These are phyloP conservation scores for Microcebus ravelobensis DNA, from an alignment of 2,113 vertebrate species.

Conservation along the genomic window DNA sequence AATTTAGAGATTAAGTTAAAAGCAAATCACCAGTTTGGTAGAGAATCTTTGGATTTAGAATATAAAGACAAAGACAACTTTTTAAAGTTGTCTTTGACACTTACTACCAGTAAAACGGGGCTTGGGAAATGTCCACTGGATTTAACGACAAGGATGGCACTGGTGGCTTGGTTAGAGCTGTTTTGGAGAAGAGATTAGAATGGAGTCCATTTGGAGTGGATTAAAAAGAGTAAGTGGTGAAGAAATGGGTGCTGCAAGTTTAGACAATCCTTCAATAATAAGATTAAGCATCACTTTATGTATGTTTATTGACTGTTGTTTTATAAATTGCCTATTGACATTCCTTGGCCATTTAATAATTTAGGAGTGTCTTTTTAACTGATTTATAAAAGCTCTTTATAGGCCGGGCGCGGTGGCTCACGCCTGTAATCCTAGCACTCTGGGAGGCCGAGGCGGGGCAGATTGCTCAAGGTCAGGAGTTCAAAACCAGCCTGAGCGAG, in stretches of 20 bases:
- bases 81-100: background rate
- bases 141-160: background rate
- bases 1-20: background rate
- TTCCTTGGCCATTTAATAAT: background rate
- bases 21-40: background rate
- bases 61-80: background rate
- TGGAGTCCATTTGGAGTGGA: background rate
- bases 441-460: too few species aligned
- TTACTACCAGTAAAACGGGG: background rate
- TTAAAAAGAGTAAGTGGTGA: background rate
- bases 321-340: background rate
- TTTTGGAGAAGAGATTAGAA: background rate
- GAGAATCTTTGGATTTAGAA: constrained; percentile 25
- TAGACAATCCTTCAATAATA: background rate
- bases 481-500: too few species aligned
- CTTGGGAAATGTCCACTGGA: background rate
- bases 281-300: background rate
- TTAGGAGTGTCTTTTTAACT: background rate
- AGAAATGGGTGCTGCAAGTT: background rate
- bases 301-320: background rate
- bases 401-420: too few species aligned
- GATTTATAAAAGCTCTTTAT: background rate
- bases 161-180: background rate
- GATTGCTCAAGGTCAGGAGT: too few species aligned
- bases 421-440: too few species aligned